Evolutionary conservation across 2,888 invertebrate genomes (phyloP).

Genomic region (Cyclophora punctaria): DNA sequence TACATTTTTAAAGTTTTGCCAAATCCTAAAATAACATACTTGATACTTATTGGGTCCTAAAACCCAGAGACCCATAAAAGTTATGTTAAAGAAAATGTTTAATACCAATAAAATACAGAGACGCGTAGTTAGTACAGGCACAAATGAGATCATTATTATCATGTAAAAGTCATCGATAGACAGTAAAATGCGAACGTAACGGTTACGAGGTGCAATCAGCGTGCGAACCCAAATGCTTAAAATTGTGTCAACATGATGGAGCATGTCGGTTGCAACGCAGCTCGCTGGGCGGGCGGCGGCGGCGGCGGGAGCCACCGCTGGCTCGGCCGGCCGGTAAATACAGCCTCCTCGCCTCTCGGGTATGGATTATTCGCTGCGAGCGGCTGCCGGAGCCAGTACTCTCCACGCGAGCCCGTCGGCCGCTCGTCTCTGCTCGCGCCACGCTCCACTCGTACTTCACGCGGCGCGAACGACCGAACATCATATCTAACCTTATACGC

Average conservation of each 20-base stretch:
- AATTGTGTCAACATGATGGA: constrained; percentile 67
- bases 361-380: constrained; percentile 69
- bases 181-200: constrained; percentile 20
- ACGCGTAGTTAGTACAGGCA: not conserved
- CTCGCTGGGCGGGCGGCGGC: constrained; percentile 29
- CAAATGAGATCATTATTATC: constrained; percentile 17
- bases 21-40: no score
- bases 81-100: not conserved
- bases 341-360: constrained; percentile 65
- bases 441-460: constrained; percentile 36
- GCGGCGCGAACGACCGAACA: constrained; percentile 25
- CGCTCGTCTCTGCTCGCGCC: constrained; percentile 35
- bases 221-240: constrained; percentile 51
- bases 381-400: constrained; percentile 58
- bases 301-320: constrained; percentile 46
- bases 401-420: constrained; percentile 58
- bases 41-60: no score
- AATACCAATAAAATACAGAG: constrained; percentile 1
- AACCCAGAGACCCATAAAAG: no score
- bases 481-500: constrained; percentile 34
- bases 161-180: constrained; percentile 21
- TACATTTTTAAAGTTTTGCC: no score
- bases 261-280: constrained; percentile 30
- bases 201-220: constrained; percentile 38
- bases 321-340: constrained; percentile 20